Conservation (phyloP, 2,888 invertebrate species). For the Aphodius sticticus region DNA sequence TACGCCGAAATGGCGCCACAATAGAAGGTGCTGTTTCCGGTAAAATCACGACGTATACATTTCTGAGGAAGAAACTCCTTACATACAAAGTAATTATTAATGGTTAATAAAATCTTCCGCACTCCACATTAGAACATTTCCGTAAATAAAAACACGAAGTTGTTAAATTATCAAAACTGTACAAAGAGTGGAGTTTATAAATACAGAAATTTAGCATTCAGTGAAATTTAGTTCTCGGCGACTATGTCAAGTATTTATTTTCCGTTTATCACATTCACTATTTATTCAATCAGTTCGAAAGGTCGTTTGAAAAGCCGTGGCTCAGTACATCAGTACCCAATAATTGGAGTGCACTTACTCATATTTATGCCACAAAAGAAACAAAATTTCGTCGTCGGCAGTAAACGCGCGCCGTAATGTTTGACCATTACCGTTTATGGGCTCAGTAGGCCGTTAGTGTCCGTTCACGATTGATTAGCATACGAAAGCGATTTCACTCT, state of each 20-base stretch:
- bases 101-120: too few relatives aligned
- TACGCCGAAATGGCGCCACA: too few relatives aligned
- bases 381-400: not conserved
- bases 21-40: too few relatives aligned
- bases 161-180: too few relatives aligned
- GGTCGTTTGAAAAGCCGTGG: not conserved
- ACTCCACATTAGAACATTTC: too few relatives aligned
- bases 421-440: not conserved
- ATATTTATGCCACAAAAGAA: not conserved
- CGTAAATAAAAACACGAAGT: too few relatives aligned
- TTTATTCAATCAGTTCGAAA: not conserved
- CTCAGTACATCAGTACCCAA: not conserved
- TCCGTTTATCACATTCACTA: not conserved
- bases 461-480: conserved; percentile 19
- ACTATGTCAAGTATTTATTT: not conserved
- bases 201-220: too few relatives aligned
- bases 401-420: not conserved
- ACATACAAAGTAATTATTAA: too few relatives aligned
- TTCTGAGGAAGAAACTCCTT: too few relatives aligned
- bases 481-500: conserved; percentile 21
- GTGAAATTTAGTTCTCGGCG: too few relatives aligned
- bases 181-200: too few relatives aligned
- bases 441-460: conserved; percentile 4
- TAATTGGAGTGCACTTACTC: not conserved
- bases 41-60: too few relatives aligned